A percentile compares a stretch with the other conserved stretches of the same genome.
Conservation (phyloP, 2,888 invertebrate species). For the Dorcus hopei region DNA sequence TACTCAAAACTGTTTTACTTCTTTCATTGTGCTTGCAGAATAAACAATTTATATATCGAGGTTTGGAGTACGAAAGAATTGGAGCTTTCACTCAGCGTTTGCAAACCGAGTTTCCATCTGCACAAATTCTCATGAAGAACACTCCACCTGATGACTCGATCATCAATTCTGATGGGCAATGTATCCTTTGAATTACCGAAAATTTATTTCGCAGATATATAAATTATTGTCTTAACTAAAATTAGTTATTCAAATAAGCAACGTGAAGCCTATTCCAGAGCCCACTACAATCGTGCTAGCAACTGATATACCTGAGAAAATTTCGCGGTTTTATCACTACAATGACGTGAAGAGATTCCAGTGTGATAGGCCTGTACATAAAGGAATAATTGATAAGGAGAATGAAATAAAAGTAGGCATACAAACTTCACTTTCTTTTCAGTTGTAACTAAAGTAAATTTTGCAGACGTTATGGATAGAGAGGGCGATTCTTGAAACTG, state of each 20-base stretch:
- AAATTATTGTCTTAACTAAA: background rate
- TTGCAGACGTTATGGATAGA: conserved; percentile 87
- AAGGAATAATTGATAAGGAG: conserved; percentile 86
- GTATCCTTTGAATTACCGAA: conserved; percentile 53
- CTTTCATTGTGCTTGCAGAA: conserved; percentile 58
- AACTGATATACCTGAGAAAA: conserved; percentile 77
- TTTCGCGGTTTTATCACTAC: conserved; percentile 84
- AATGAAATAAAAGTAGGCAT: conserved; percentile 82
- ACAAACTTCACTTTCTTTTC: background rate
- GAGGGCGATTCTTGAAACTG: conserved; percentile 80
- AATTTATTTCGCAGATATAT: background rate
- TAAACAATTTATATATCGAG: conserved; percentile 92
- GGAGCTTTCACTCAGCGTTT: conserved; percentile 90
- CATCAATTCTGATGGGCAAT: conserved; percentile 81
- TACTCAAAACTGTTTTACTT: background rate
- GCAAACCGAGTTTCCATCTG: conserved; percentile 90
- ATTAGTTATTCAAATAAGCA: conserved; percentile 87
- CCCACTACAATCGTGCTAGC: conserved; percentile 53
- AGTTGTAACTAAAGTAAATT: background rate
- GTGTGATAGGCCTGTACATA: conserved; percentile 85
- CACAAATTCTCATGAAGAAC: conserved; percentile 90
- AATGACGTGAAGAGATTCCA: conserved; percentile 89
- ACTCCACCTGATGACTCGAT: conserved; percentile 87
- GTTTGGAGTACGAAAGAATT: conserved; percentile 91
- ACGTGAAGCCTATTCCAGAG: conserved; percentile 85